A percentile compares a stretch with the other conserved stretches of the same genome.
Conservation (phyloP, 2,113 vertebrate genomes). For the Malurus melanocephalus region DNA sequence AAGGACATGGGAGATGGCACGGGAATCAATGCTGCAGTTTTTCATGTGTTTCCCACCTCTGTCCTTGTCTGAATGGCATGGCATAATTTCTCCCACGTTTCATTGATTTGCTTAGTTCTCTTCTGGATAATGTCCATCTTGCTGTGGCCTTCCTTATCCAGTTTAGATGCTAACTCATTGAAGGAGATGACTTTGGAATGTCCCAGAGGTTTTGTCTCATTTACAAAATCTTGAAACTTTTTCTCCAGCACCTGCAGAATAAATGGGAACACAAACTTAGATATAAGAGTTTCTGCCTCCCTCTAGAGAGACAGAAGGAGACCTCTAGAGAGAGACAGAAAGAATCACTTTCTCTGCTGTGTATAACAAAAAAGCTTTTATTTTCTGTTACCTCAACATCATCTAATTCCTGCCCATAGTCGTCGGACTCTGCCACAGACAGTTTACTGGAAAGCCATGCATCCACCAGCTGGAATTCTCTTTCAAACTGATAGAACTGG, state of each 20-base stretch:
- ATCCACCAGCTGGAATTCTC: slow-evolving; percentile 78
- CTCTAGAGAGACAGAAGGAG: neutral
- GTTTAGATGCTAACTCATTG: slow-evolving; percentile 69
- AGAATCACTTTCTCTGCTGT: neutral
- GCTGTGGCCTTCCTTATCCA: slow-evolving; percentile 57
- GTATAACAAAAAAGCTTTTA: neutral
- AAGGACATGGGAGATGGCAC: neutral
- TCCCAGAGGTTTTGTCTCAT: slow-evolving; percentile 77
- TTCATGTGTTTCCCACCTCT: slow-evolving; percentile 67
- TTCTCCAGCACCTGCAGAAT: slow-evolving; percentile 79
- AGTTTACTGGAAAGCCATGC: slow-evolving; percentile 80
- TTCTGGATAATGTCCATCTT: slow-evolving; percentile 63
- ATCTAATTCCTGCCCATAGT: slow-evolving; percentile 85
- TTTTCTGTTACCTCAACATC: slow-evolving; percentile 77
- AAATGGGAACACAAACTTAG: neutral
- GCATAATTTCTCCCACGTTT: slow-evolving; percentile 78
- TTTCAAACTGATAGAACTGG: slow-evolving; percentile 79
- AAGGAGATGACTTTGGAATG: slow-evolving; percentile 73
- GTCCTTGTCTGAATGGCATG: slow-evolving; percentile 67
- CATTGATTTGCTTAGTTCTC: slow-evolving; percentile 61
- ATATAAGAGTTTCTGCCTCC: neutral
- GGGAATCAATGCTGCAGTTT: neutral
- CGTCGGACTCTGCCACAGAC: slow-evolving; percentile 72
- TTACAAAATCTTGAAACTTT: slow-evolving; percentile 80
- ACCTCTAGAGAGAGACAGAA: neutral